Base-by-base conservation (phyloP, 2,797 vertebrate genomes). In the Smutsia gigantea region DNA sequence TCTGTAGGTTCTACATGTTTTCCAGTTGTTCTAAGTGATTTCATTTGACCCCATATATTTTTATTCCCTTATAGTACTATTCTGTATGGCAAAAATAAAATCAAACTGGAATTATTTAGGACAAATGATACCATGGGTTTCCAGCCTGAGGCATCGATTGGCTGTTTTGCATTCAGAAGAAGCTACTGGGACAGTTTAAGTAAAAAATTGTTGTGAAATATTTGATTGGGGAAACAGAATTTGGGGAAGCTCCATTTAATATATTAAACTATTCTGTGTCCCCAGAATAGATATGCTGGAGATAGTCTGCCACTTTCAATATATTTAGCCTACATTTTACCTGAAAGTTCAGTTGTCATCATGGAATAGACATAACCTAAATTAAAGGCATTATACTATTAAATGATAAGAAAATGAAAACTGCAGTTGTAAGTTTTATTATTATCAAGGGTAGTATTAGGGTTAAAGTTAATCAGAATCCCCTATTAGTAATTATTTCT, bases 51-150 rank as follows among this genome's bases (percentile, higher is more conserved):
- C 23, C 3, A 53, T 86, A 55, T 59, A 71, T n/a, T 84, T 95
- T 86, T 77, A 61, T 87, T 96, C 74, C 39, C 90, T 94, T 55
- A 68, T 59, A 78, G 64, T 37, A 85, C 72, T 95, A 89, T 90
- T 87, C 19, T 83, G 27, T 64, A 49, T 89, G 25, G 77, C 29
- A 95, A 97, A 97, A 96, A 94, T 94, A 95, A 96, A 96, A 91
- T 83, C 69, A 86, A 93, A 84, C 53, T 96, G 57, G 94, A 96
- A 87, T 96, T 92, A 91, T 97, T 96, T 94, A 94, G 37, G 81
- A 51, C 64, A 93, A 93, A 89, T 77, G 85, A 95, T 95, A 81
- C 57, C 87, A 37, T 94, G 51, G 55, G 51, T 87, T 97, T 96
- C 64, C 61, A 81, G 93, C 86, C 83, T 17, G 81, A 93, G 86